Conservation (phyloP, 2,797 vertebrate genomes). For the Acomys russatus region DNA sequence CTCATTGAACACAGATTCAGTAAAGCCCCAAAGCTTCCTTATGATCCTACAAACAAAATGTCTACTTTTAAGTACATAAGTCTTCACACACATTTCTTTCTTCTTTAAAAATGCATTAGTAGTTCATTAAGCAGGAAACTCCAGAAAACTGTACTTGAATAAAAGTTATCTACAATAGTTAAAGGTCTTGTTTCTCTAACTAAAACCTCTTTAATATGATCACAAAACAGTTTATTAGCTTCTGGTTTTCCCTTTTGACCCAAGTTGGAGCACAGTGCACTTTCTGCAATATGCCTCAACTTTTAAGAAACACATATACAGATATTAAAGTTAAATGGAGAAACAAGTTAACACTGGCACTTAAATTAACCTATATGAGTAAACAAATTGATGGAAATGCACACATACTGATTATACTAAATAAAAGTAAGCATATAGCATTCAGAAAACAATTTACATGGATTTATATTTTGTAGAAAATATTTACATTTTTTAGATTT, state of each 20-base stretch:
- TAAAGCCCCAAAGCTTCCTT: background rate
- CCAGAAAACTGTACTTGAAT: conserved; percentile 18
- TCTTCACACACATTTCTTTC: conserved; percentile 35
- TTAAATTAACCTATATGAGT: conserved; percentile 33
- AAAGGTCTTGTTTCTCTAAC: conserved; percentile 17
- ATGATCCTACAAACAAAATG: conserved; percentile 30
- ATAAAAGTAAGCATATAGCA: conserved; percentile 35
- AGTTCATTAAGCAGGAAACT: conserved; percentile 40
- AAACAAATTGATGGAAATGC: conserved; percentile 9
- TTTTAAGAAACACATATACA: conserved; percentile 59
- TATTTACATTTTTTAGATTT: conserved; percentile 33
- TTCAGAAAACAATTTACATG: conserved; percentile 62
- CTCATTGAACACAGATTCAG: background rate
- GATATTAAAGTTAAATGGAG: conserved; percentile 47
- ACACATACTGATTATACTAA: background rate
- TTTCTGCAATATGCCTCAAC: background rate
- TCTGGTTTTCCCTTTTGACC: background rate
- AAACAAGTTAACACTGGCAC: conserved; percentile 46
- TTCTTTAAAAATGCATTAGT: background rate
- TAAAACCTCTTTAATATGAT: background rate
- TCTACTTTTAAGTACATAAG: conserved; percentile 24
- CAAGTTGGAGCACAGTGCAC: background rate
- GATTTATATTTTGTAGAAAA: conserved; percentile 77
- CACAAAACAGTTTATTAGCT: conserved; percentile 54
- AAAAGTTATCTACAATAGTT: conserved; percentile 11